Conservation (phyloP, 2,113 vertebrate genomes). For the Neotragus moschatus region DNA sequence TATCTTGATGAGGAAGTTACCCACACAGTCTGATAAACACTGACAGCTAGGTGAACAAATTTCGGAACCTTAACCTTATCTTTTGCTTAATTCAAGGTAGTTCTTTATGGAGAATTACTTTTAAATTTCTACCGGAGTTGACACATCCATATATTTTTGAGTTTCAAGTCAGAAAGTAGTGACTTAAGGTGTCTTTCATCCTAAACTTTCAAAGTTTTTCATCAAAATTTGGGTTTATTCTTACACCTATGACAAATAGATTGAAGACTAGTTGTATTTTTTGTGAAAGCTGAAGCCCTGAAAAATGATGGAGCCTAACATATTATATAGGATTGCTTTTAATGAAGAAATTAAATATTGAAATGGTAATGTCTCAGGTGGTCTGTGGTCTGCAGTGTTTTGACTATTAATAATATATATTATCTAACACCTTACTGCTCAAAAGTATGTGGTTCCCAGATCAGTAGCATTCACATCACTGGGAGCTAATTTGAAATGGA, state of each 20-base stretch:
- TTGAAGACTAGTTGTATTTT: constrained; percentile 16
- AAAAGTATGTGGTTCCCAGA: background rate
- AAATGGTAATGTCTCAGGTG: background rate
- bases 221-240: constrained; percentile 2
- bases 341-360: background rate
- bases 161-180: constrained; percentile 9
- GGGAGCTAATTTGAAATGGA: background rate
- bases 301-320: background rate
- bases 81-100: background rate
- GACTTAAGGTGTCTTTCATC: background rate
- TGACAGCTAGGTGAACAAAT: background rate
- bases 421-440: background rate
- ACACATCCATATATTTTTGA: constrained; percentile 7
- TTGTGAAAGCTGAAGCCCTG: background rate
- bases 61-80: constrained; percentile 25
- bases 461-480: background rate
- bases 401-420: background rate
- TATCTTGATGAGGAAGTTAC: constrained; percentile 41
- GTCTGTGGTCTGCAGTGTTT: background rate
- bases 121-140: background rate
- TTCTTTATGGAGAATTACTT: constrained; percentile 25
- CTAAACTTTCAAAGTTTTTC: background rate
- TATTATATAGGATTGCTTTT: background rate
- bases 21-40: background rate
- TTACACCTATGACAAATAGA: background rate